A percentile compares a stretch with the other conserved stretches of the same genome.
Conservation (phyloP, 2,888 invertebrate species). For the Rhyacophila evoluta region DNA sequence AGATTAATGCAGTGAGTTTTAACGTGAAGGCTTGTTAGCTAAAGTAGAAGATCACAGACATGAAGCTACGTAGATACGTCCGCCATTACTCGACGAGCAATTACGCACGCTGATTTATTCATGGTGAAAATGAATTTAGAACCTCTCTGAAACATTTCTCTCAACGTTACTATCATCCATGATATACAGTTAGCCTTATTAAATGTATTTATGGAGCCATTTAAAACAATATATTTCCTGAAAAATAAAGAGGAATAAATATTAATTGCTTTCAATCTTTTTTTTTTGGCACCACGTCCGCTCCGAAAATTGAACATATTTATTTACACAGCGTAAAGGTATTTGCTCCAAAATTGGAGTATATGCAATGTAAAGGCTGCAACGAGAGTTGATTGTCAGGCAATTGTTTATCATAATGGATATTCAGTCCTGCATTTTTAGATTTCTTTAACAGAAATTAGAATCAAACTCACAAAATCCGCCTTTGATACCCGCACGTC, state of each 20-base stretch:
- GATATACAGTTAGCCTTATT: conserved; percentile 1
- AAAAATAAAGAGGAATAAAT: not conserved
- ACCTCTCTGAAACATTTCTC: conserved; percentile 4
- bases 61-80: not conserved
- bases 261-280: not conserved
- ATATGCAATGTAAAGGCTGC: too few relatives aligned
- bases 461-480: too few relatives aligned
- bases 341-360: too few relatives aligned
- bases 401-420: too few relatives aligned
- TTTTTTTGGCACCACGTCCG: too few relatives aligned
- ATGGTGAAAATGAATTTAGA: conserved; percentile 27
- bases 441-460: too few relatives aligned
- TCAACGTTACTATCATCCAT: not conserved
- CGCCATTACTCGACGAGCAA: not conserved
- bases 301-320: too few relatives aligned
- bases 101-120: conserved; percentile 26
- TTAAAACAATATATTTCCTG: not conserved
- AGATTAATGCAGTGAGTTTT: not conserved
- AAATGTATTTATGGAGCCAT: not conserved
- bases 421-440: too few relatives aligned
- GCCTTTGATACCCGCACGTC: too few relatives aligned
- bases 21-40: not conserved
- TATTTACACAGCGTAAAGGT: too few relatives aligned
- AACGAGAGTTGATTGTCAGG: too few relatives aligned
- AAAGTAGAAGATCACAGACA: conserved; percentile 9